These are phyloP conservation scores for Masticophis lateralis DNA, from an alignment of 2,797 vertebrate genomes.

Conservation along the genomic window DNA sequence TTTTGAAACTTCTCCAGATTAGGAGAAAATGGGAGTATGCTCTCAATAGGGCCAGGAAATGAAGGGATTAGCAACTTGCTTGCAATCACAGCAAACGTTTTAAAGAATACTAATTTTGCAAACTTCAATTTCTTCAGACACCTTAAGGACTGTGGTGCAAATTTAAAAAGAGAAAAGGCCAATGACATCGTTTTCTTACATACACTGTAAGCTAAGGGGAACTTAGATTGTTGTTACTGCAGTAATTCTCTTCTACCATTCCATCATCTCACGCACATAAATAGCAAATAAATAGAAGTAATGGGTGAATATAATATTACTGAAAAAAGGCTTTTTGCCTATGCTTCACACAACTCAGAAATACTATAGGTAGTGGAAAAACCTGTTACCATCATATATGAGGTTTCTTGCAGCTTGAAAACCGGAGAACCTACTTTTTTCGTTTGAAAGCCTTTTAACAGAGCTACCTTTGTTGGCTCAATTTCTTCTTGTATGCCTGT, in stretches of 20 bases:
- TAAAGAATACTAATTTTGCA: background rate
- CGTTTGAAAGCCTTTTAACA: slow-evolving; percentile 32
- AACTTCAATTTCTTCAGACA: background rate
- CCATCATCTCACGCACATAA: background rate
- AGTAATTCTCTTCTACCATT: background rate
- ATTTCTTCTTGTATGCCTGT: slow-evolving; percentile 52
- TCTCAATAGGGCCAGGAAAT: background rate
- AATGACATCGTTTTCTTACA: background rate
- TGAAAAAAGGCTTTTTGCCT: slow-evolving; percentile 23
- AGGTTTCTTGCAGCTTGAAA: background rate
- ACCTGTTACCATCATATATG: slow-evolving; percentile 1
- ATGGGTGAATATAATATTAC: background rate
- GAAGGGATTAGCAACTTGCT: background rate
- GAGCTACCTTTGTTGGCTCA: slow-evolving; percentile 38
- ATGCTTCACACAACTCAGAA: slow-evolving; percentile 11
- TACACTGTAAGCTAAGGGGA: background rate
- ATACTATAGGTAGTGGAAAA: slow-evolving; percentile 23
- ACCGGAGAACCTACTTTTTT: slow-evolving; percentile 2
- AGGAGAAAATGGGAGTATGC: background rate
- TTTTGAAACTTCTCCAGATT: background rate
- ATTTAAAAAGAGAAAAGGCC: background rate
- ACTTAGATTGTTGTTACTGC: background rate
- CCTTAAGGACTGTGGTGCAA: background rate
- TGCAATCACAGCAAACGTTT: background rate
- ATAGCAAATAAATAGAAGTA: background rate